Base-by-base conservation (phyloP, 2,888 invertebrate genomes). In the Papilio elwesi region DNA sequence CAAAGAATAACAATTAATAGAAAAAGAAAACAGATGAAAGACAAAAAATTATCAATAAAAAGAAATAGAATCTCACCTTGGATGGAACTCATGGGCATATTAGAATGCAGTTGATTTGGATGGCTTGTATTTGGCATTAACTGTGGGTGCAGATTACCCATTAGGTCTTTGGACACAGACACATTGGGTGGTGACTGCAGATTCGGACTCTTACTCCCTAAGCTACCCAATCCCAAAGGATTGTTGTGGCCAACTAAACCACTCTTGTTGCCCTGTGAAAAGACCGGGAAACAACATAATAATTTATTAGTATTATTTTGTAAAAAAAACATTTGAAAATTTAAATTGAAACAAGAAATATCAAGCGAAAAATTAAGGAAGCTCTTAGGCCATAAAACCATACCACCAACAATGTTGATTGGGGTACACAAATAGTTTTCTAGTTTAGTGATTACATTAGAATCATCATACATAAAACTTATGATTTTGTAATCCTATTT, bases 101-200 rank as follows among this genome's bases (percentile, higher is more conserved):
- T 87, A 74, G 93, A 88, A 83, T 93, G 94, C 79, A 93, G 83
- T 83, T 43, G 43, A 43, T 90, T 94, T 84, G 95, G 96, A 92
- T 95, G 95, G 84, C 96, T 96, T 89, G 96, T 96, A 93, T 96
- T 96, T 89, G 95, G 95, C 94, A 96, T 96, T 83, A 96, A 95
- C 95, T 96, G 96, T 76, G 96, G 96, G 90, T 95, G 95, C 86
- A 94, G 90, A 73, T 94, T 94, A 85, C 96, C 96, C 90, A 97
- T 96, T 78, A 97, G 96, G 80, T 97, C 96, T 91, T 97, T 97
- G 79, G 96, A 96, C 76, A 96, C 96, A 76, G 96, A 96, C 80
- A 97, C 96, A 84, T 97, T 97, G 65, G 97, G 97, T 73, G 97
- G 97, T 71, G 97, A 97, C 89, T 97, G 97, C 86, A 97, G 93